Conservation (phyloP, 2,797 vertebrate genomes). For the Bovichtus variegatus region DNA sequence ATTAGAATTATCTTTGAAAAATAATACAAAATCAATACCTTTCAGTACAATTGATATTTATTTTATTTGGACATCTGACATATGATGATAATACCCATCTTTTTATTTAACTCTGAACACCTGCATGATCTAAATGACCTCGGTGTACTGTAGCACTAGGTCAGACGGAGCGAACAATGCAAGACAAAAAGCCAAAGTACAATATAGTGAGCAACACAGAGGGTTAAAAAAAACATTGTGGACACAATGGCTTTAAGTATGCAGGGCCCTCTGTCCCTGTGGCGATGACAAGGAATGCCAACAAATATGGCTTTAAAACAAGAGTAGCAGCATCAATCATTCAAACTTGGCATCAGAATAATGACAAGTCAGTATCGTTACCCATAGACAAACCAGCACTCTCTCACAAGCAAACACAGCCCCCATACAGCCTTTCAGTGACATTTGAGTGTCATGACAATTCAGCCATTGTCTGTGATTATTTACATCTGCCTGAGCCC, state of each 20-base stretch:
- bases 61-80: neutral
- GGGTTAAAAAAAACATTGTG: neutral
- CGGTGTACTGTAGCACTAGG: neutral
- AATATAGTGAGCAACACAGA: neutral
- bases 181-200: neutral
- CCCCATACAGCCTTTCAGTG: constrained; percentile 26
- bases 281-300: constrained; percentile 15
- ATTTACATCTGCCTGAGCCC: constrained; percentile 58
- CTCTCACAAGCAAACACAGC: constrained; percentile 58
- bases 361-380: constrained; percentile 21
- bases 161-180: neutral
- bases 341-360: constrained; percentile 40
- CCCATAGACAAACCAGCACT: constrained; percentile 53
- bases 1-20: no score
- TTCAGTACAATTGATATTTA: neutral
- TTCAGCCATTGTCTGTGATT: constrained; percentile 61
- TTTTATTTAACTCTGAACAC: neutral
- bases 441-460: constrained; percentile 63
- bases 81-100: neutral
- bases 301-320: constrained; percentile 38
- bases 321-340: constrained; percentile 36
- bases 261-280: constrained; percentile 10
- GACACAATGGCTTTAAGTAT: neutral
- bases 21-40: neutral
- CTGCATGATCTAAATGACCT: neutral